phyloP scores from a whole-genome alignment of 2,888 invertebrate species.

The Polylopha cassiicola region DNA sequence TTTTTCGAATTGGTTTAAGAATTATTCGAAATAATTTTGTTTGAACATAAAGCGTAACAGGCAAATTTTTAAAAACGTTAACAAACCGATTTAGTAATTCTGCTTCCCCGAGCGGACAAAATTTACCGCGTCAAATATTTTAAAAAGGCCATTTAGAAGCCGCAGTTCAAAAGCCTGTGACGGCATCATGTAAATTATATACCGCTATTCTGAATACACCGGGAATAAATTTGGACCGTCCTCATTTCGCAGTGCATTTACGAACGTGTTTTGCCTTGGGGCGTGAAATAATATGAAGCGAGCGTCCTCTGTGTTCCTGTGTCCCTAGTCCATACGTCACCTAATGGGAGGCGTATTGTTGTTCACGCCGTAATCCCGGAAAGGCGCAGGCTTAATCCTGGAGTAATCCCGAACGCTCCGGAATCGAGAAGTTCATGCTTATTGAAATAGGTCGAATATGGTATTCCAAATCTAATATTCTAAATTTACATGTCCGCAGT shows the following conservation, averaged over 20 bases:
- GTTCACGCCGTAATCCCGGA: slow-evolving; percentile 14
- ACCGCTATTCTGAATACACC: slow-evolving; percentile 13
- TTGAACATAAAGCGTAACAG: no score
- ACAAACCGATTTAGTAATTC: slow-evolving; percentile 6
- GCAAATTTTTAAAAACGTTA: no score
- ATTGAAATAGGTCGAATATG: no score
- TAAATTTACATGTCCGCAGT: no score
- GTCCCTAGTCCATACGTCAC: slow-evolving; percentile 17
- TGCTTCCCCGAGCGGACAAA: slow-evolving; percentile 6
- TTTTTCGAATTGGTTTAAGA: no score
- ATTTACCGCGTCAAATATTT: slow-evolving; percentile 20
- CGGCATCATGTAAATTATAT: slow-evolving; percentile 20
- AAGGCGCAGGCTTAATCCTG: slow-evolving; percentile 13
- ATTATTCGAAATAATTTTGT: no score
- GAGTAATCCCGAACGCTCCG: slow-evolving; percentile 8
- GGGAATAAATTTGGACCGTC: slow-evolving; percentile 15
- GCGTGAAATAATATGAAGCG: slow-evolving; percentile 20
- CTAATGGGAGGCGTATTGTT: slow-evolving; percentile 43
- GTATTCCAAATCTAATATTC: no score
- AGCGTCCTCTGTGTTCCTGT: slow-evolving; percentile 8
- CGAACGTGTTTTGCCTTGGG: slow-evolving; percentile 15
- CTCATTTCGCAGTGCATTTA: slow-evolving; percentile 23
- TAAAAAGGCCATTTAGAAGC: slow-evolving; percentile 22
- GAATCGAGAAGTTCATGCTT: slow-evolving; percentile 4
- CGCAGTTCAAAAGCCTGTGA: slow-evolving; percentile 21